Conservation (phyloP, 2,888 invertebrate species). For the Lasius platythorax region DNA sequence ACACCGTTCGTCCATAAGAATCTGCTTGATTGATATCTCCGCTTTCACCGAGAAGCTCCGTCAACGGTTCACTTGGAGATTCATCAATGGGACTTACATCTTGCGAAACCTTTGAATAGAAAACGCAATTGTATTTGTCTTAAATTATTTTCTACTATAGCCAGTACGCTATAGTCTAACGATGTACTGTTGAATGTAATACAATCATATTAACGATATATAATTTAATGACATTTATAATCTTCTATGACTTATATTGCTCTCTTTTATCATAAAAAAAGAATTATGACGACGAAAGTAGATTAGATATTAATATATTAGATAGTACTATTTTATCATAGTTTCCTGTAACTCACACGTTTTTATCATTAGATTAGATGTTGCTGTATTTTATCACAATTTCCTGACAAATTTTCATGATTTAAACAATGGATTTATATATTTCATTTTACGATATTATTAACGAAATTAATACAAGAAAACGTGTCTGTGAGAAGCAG, state of each 20-base stretch:
- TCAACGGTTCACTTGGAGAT: constrained; percentile 85
- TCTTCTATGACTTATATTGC: not conserved
- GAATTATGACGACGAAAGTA: not conserved
- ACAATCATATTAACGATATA: not conserved
- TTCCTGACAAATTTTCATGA: not conserved
- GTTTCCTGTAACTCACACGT: not conserved
- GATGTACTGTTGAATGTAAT: not conserved
- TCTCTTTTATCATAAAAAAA: constrained; percentile 20
- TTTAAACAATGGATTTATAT: not conserved
- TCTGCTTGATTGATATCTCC: constrained; percentile 87
- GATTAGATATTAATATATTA: constrained; percentile 13
- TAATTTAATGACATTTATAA: not conserved
- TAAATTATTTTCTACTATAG: not conserved
- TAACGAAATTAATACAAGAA: not conserved
- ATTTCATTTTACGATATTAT: not conserved
- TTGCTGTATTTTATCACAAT: not conserved
- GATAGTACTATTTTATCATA: constrained; percentile 21
- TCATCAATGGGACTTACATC: constrained; percentile 84
- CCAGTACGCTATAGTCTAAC: not conserved
- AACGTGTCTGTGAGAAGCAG: not conserved
- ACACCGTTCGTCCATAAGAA: constrained; percentile 89
- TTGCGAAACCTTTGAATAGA: constrained; percentile 81
- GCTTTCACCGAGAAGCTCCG: constrained; percentile 85
- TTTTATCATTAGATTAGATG: constrained; percentile 20
- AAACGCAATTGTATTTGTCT: not conserved